Percentiles rank a stretch among this genome's conserved stretches.
Conservation (phyloP, 2,888 invertebrate genomes). For the Chymomyza procnemis region DNA sequence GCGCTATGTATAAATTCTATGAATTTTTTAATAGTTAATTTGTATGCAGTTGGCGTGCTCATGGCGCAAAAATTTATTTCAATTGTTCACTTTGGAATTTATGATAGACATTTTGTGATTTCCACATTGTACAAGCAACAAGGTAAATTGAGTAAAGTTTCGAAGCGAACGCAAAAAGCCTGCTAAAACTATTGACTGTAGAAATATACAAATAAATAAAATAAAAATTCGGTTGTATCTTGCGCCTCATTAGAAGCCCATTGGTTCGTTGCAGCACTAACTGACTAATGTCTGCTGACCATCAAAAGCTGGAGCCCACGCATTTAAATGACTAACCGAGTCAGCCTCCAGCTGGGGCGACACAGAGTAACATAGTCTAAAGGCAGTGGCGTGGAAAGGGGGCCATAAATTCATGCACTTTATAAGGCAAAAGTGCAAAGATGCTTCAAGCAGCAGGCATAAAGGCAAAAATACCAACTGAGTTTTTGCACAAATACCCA, state of each 20-base stretch:
- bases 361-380: background rate
- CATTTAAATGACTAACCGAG: constrained; percentile 30
- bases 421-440: too few species aligned
- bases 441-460: too few species aligned
- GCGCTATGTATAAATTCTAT: constrained; percentile 63
- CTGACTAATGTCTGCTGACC: constrained; percentile 56
- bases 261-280: constrained; percentile 15
- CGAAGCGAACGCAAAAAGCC: constrained; percentile 52
- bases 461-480: too few species aligned
- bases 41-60: constrained; percentile 71
- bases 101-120: constrained; percentile 74
- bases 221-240: background rate
- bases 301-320: constrained; percentile 53
- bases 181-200: constrained; percentile 3
- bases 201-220: constrained; percentile 10
- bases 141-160: background rate
- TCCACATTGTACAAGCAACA: constrained; percentile 36
- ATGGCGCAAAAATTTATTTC: constrained; percentile 75
- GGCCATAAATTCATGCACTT: too few species aligned
- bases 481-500: too few species aligned
- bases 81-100: constrained; percentile 75
- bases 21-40: constrained; percentile 73
- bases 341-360: background rate
- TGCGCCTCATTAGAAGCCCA: background rate
- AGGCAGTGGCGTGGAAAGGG: too few species aligned